Conservation (phyloP, 2,888 invertebrate genomes). For the Tyria jacobaeae region DNA sequence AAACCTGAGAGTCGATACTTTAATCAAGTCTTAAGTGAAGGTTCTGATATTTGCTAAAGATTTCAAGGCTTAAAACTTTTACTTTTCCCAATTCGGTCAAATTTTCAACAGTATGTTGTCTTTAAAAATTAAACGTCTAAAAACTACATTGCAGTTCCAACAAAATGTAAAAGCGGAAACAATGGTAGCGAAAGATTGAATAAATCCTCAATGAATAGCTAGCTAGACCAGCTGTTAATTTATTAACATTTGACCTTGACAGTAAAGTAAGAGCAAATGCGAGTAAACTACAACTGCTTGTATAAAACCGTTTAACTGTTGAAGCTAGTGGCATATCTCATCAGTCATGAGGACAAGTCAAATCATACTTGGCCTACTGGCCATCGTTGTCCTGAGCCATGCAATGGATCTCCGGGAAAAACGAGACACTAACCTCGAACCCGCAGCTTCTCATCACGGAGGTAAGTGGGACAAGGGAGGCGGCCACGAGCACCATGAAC, state of each 20-base stretch:
- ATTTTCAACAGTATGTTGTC: too few species aligned
- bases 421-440: constrained; percentile 79
- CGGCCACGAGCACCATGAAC: constrained; percentile 87
- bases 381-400: constrained; percentile 78
- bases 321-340: constrained; percentile 6
- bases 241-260: constrained; percentile 10
- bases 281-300: neutral
- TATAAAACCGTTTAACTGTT: constrained; percentile 5
- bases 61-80: too few species aligned
- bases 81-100: too few species aligned
- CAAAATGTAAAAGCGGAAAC: neutral
- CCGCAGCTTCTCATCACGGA: constrained; percentile 74
- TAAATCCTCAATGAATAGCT: constrained; percentile 7
- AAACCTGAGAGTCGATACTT: too few species aligned
- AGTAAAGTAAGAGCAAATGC: constrained; percentile 4
- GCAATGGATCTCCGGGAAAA: constrained; percentile 79
- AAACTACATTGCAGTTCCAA: neutral
- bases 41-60: too few species aligned
- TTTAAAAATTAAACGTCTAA: neutral
- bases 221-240: constrained; percentile 1
- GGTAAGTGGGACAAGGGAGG: constrained; percentile 59
- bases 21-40: too few species aligned
- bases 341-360: constrained; percentile 66
- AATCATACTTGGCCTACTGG: constrained; percentile 71
- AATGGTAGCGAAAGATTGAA: neutral